Evolutionary conservation across 1,140 invertebrate species (phyloP), one percentile per base, ranked within the genome.

Genomic region (Danaus plexippus): DNA sequence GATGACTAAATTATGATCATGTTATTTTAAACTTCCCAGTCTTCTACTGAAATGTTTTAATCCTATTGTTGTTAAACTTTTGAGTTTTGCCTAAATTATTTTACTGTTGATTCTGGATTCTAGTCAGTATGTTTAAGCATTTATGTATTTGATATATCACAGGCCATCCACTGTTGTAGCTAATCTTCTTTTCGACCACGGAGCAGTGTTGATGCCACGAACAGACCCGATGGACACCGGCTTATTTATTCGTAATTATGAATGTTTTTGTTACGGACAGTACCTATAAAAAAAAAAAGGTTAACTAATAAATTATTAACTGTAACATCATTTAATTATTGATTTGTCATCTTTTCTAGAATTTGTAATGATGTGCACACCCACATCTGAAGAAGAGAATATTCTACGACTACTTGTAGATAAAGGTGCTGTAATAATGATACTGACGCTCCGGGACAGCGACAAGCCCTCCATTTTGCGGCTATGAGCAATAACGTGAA

Each of bases 401-500:
- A 80, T 85, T 61, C 55, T 85, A 8, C 22, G 59, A 22, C 67
- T 84, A 13, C 63, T 85, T 10, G 53, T 81, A 1, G 47, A 69
- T 2, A 77, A 85, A 49, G 82, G 79, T 40, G 79, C 74, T n/a
- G 10, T 69, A 49, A 63, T 84, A 80, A 84, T 22, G 82, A 85
- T 52, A 63, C 69, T 4, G 51, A 66, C 41, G 82, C 79, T 9
- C 82, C 82, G 5, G 82, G 77, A 9, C 69, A 73, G 13, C 67
- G 82, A 7, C 80, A 83, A 65, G 69, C 79, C 7, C 56, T 85
- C 7, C 82, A 85, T 56, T 82, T 83, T 54, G 82, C 82, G 41
- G 79, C 82, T n/a, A 80, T 85, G 79, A 80, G 74, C 47, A 80
- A 85, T 47, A 84, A 85, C 52, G 71, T 58, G 12, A 49, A 41